phyloP scores from a whole-genome alignment of 2,113 vertebrate genomes.

The Pygoscelis antarcticus region DNA sequence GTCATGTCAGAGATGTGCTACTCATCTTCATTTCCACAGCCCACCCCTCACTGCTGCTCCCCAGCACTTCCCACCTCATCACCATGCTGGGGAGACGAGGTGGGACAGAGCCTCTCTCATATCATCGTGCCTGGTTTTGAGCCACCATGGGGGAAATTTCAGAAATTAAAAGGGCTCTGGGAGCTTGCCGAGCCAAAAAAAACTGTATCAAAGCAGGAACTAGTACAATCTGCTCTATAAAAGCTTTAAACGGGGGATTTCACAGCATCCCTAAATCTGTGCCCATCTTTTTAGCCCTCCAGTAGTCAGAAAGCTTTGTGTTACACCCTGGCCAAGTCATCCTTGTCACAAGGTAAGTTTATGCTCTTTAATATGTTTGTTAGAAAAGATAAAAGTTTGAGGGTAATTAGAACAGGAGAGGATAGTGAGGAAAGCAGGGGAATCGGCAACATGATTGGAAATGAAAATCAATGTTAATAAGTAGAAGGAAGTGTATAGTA shows the following conservation, averaged over 20 bases:
- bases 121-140: neutral
- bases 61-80: neutral
- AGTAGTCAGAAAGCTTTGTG: neutral
- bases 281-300: neutral
- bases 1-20: neutral
- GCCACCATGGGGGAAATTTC: neutral
- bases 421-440: neutral
- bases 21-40: neutral
- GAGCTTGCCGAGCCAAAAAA: neutral
- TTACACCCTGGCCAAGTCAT: neutral
- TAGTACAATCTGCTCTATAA: neutral
- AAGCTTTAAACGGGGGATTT: neutral
- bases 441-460: neutral
- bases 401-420: neutral
- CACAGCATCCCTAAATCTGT: neutral
- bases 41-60: neutral
- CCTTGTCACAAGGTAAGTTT: neutral
- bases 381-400: neutral
- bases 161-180: neutral
- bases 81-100: neutral
- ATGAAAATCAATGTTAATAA: constrained; percentile 23
- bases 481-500: neutral
- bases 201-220: neutral
- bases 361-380: neutral
- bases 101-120: neutral